phyloP scores from a whole-genome alignment of 2,888 invertebrate genomes.

The Melinaea marsaeus region DNA sequence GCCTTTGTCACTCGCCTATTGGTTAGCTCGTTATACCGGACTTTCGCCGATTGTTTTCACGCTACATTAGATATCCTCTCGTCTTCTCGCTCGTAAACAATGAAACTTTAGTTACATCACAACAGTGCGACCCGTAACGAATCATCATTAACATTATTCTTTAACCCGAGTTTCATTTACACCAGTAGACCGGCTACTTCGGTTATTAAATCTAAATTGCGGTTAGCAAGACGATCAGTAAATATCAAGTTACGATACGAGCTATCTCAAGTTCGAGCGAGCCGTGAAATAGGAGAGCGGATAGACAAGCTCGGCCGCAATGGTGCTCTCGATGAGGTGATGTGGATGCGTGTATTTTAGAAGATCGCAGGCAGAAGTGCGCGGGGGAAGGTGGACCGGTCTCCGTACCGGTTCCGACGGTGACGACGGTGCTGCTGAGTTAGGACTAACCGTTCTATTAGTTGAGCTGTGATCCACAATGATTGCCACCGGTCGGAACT shows the following conservation, averaged over 20 bases:
- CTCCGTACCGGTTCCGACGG: conserved; percentile 68
- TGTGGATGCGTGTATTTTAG: conserved; percentile 71
- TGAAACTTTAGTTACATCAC: conserved; percentile 60
- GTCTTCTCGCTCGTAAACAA: conserved; percentile 55
- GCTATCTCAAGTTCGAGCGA: conserved; percentile 47
- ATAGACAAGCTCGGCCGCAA: conserved; percentile 63
- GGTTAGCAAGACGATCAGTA: conserved; percentile 56
- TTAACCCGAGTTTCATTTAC: conserved; percentile 26
- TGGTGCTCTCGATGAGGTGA: conserved; percentile 65
- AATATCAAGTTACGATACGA: conserved; percentile 60
- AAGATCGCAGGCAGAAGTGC: conserved; percentile 45
- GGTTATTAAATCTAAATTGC: conserved; percentile 49
- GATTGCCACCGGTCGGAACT: conserved; percentile 51
- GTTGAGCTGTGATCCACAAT: conserved; percentile 72
- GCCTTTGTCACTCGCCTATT: conserved; percentile 73
- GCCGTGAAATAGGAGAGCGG: conserved; percentile 67
- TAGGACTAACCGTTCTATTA: conserved; percentile 76
- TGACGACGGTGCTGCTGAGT: conserved; percentile 53
- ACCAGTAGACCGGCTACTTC: conserved; percentile 24
- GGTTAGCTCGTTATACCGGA: conserved; percentile 68
- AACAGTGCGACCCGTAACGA: conserved; percentile 29
- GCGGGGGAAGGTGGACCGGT: conserved; percentile 65
- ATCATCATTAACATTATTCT: conserved; percentile 27
- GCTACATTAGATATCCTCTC: conserved; percentile 67
- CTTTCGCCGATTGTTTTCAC: conserved; percentile 78